A percentile compares a stretch with the other conserved stretches of the same genome.
Conservation (phyloP, 2,113 vertebrate species). For the Collichthys lucidus region DNA sequence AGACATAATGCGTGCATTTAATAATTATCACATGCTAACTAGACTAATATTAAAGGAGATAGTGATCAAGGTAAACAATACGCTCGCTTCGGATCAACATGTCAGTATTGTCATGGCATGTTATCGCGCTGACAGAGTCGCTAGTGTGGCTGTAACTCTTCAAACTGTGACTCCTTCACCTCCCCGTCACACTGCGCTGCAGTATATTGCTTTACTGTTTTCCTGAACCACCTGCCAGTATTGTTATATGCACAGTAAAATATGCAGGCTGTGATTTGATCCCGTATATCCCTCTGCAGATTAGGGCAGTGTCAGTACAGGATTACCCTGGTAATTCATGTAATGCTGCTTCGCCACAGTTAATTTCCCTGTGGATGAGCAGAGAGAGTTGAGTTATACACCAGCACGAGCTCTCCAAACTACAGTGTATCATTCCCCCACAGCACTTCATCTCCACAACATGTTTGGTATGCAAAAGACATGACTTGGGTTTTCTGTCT, state of each 20-base stretch:
- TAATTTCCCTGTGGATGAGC: slow-evolving; percentile 80
- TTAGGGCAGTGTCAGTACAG: slow-evolving; percentile 74
- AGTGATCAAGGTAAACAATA: not conserved
- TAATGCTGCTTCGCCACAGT: slow-evolving; percentile 71
- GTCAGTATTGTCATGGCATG: too few relatives aligned
- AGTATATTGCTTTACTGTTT: slow-evolving; percentile 33
- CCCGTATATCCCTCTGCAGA: slow-evolving; percentile 71
- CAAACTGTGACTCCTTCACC: slow-evolving; percentile 21
- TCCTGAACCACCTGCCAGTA: slow-evolving; percentile 57
- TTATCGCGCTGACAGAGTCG: not conserved
- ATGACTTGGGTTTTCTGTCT: slow-evolving; percentile 33
- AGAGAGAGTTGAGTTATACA: slow-evolving; percentile 55
- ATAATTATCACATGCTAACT: not conserved
- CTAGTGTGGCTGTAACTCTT: not conserved
- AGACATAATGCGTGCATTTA: not conserved
- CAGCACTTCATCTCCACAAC: slow-evolving; percentile 28
- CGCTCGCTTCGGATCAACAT: not conserved
- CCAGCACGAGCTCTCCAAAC: slow-evolving; percentile 54
- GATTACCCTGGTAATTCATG: slow-evolving; percentile 79
- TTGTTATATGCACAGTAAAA: slow-evolving; percentile 63
- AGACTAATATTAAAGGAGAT: not conserved
- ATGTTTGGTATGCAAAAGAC: slow-evolving; percentile 62
- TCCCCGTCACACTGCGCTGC: slow-evolving; percentile 20
- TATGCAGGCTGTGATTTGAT: slow-evolving; percentile 70
- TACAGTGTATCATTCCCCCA: slow-evolving; percentile 58